phyloP scores from a whole-genome alignment of 2,888 invertebrate genomes.

The Drosophila kuntzei region DNA sequence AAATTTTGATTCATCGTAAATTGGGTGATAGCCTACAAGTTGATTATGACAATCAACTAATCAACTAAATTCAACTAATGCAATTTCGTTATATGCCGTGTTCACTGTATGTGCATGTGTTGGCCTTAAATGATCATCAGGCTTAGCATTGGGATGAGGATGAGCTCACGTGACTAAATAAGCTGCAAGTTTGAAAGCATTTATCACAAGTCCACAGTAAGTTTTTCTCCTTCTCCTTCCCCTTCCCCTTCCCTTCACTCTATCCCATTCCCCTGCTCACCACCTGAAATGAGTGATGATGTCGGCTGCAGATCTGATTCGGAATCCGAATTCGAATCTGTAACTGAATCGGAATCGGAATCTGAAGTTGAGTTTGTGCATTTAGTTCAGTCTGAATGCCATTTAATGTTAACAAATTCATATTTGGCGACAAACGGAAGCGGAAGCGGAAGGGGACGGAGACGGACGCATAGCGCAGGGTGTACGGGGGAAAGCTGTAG shows the following conservation, averaged over 20 bases:
- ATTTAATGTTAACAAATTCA: constrained; percentile 75
- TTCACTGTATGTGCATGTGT: constrained; percentile 1
- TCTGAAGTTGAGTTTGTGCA: background rate
- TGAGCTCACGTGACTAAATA: constrained; percentile 54
- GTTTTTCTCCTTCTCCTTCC: background rate
- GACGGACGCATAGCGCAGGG: too few relatives aligned
- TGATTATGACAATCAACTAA: background rate
- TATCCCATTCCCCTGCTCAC: background rate
- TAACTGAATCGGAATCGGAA: background rate
- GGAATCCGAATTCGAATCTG: background rate
- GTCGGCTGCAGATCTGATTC: constrained; percentile 6
- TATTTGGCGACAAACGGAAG: constrained; percentile 69
- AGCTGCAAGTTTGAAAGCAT: constrained; percentile 59
- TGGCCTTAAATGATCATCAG: constrained; percentile 44
- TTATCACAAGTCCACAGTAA: constrained; percentile 54
- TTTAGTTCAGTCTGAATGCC: constrained; percentile 43
- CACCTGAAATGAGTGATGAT: constrained; percentile 46
- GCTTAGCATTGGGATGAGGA: background rate
- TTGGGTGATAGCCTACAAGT: background rate
- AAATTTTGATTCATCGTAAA: background rate
- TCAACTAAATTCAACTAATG: background rate
- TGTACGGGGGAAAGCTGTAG: background rate
- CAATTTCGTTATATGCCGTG: background rate
- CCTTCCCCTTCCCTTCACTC: background rate
- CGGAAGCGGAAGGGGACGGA: constrained; percentile 38